Percentiles rank a stretch among this genome's conserved stretches.
phyloP scores from a whole-genome alignment of 1,140 invertebrate species.

The Cyclargus thomasi region DNA sequence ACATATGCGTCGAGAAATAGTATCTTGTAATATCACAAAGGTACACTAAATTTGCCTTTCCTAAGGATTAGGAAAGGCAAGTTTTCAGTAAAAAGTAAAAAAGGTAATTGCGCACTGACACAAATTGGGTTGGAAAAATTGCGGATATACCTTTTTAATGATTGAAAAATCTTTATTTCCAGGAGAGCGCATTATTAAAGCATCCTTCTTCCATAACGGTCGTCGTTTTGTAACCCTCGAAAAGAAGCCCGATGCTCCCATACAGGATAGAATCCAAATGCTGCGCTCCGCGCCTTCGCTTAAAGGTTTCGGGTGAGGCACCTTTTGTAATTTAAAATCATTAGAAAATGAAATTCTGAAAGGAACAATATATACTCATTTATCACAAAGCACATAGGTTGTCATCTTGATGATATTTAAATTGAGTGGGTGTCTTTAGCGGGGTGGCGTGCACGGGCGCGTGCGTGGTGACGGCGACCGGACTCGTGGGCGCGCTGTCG shows the following conservation, averaged over 20 bases:
- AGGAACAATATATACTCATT: not conserved
- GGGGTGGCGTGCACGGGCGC: constrained; percentile 88
- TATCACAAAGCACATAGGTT: not conserved
- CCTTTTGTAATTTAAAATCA: no score
- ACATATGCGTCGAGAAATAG: no score
- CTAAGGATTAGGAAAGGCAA: no score
- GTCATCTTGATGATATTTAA: not conserved
- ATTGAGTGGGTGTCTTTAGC: constrained; percentile 32
- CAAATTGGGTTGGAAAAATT: no score
- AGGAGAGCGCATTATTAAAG: constrained; percentile 88
- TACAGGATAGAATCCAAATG: constrained; percentile 90
- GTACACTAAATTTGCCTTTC: no score
- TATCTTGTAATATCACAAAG: no score
- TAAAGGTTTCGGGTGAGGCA: constrained; percentile 84
- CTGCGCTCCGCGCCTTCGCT: constrained; percentile 86
- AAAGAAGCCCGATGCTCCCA: constrained; percentile 86
- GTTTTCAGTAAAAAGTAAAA: no score
- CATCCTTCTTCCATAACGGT: constrained; percentile 90
- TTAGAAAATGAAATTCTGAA: no score
- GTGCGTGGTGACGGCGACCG: constrained; percentile 88
- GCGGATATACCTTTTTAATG: no score
- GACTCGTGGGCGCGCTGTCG: constrained; percentile 84
- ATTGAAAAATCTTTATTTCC: constrained; percentile 58
- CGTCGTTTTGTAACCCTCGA: constrained; percentile 82
- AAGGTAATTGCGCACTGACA: no score